Base-by-base conservation (phyloP, 2,888 invertebrate species). In the Dastarcus helophoroides region DNA sequence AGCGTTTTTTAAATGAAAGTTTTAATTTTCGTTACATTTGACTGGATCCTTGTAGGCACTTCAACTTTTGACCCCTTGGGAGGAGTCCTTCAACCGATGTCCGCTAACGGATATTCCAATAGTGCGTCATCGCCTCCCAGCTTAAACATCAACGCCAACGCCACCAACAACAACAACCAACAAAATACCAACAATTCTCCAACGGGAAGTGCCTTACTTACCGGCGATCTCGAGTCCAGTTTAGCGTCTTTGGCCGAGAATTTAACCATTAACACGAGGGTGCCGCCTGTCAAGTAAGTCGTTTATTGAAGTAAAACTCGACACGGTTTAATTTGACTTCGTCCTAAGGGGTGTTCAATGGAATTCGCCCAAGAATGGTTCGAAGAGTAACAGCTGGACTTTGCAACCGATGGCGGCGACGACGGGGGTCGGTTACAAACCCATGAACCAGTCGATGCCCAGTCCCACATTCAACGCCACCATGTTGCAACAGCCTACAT, bases 211-310 rank as follows among this genome's bases (percentile, higher is more conserved):
- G 62, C 67, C 39, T 79, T 94, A 42, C 70, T 93, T 40, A 88
- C 89, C 14, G 89, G 90, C 32, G 94, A 94, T 63, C 68, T 95
- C 60, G 93, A 95, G 60, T 85, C 89, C 47, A 91, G 90, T 47
- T 75, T 94, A 38, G 91, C 91, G 39, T 84, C 84, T 43, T 68
- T 95, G 48, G 94, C 93, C 39, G 88, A 93, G 65, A 94, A 93
- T 64, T 73, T 95, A 48, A 75, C 79, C 50, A 88, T 89, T 52
- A 84, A 85, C 64, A 77, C 74, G 43, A 71, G 74, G 17, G 64
- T 74, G 28, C 72, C 71, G 26, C 68, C 70, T 50, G 73, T 70
- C 37, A 79, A 84, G 84, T 84, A 64, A 76, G 79, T 72, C 22
- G 22, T 28, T 12, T 9, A 23, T 7, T n/a, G n/a, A n/a, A n/a